Conservation (phyloP, 2,113 vertebrate genomes). For the Corynorhinus townsendii region DNA sequence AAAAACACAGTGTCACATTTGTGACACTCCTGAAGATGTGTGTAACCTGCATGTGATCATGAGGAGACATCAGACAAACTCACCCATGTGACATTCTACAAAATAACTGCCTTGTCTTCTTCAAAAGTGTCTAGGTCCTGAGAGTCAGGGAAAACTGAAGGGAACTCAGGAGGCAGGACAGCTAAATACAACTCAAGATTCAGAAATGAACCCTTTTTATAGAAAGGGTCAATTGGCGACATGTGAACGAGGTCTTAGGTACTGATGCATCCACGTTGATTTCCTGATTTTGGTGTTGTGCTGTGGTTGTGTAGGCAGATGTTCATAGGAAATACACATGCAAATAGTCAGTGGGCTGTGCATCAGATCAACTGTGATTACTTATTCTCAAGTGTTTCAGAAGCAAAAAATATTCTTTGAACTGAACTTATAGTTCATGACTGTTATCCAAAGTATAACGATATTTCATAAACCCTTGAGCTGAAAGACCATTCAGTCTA, state of each 20-base stretch:
- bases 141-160: background rate
- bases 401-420: background rate
- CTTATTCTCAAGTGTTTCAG: background rate
- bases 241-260: background rate
- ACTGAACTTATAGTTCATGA: background rate
- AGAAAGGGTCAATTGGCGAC: background rate
- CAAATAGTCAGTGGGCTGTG: background rate
- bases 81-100: background rate
- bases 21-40: background rate
- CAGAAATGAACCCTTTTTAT: background rate
- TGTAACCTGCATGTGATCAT: background rate
- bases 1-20: background rate
- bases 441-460: background rate
- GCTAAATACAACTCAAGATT: too few relatives aligned
- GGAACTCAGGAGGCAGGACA: background rate
- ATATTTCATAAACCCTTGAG: background rate
- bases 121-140: background rate
- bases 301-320: background rate
- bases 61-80: background rate
- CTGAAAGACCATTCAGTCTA: background rate
- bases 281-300: background rate
- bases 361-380: background rate
- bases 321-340: background rate
- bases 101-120: background rate
- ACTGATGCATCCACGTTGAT: too few relatives aligned